Percentiles rank a stretch among this genome's conserved stretches.
Conservation (phyloP, 2,797 vertebrate genomes). For the Sebastes trivittatus region DNA sequence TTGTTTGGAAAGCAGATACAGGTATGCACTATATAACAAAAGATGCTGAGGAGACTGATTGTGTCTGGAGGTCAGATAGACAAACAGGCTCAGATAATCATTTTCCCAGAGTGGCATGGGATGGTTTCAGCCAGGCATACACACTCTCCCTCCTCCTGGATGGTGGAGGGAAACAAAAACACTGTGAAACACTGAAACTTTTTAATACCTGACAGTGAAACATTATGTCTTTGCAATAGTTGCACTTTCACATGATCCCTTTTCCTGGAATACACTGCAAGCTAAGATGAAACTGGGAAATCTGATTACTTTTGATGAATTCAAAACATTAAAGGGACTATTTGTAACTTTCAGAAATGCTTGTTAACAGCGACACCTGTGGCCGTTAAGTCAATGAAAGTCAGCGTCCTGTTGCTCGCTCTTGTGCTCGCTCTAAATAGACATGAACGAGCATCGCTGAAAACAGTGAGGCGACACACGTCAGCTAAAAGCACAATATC, state of each 20-base stretch:
- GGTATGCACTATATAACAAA: background rate
- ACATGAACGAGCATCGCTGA: accelerated
- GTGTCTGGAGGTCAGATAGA: conserved; percentile 4
- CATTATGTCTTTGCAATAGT: background rate
- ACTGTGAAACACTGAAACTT: background rate
- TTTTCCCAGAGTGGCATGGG: conserved; percentile 4
- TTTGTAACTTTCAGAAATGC: no score
- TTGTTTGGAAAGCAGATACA: background rate
- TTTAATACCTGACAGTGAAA: background rate
- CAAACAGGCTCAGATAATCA: conserved; percentile 28
- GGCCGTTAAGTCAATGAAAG: no score
- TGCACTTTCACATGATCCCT: background rate
- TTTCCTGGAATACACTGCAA: background rate
- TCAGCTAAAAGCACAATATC: no score
- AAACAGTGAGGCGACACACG: no score
- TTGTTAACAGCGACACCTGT: no score
- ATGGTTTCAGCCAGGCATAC: background rate
- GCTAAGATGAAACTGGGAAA: no score
- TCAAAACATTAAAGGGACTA: no score
- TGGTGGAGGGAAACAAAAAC: background rate
- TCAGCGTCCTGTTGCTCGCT: no score
- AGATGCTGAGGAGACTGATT: background rate
- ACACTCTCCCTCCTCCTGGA: background rate
- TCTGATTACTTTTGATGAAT: no score
- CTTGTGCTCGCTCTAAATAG: no score